A percentile compares a stretch with the other conserved stretches of the same genome.
Conservation (phyloP, 2,113 vertebrate species). For the Eulacestoma nigropectus region DNA sequence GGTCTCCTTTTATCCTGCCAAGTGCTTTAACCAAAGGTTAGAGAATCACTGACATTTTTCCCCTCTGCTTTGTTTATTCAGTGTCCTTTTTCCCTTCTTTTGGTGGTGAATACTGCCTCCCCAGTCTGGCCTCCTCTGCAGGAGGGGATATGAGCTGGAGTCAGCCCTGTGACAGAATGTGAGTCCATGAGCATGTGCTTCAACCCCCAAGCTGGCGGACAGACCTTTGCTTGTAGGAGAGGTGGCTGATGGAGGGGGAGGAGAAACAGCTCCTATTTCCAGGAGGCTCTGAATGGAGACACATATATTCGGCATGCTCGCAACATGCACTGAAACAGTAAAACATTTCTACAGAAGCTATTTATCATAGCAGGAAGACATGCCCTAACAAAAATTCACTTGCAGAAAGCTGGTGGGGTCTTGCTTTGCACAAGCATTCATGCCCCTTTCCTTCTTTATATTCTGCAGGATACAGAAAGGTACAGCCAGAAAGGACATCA, state of each 20-base stretch:
- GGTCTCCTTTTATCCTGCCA: not conserved
- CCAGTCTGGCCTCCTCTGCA: not conserved
- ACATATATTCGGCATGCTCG: not conserved
- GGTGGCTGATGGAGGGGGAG: not conserved
- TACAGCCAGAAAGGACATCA: not conserved
- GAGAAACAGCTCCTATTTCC: not conserved
- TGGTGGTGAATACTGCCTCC: not conserved
- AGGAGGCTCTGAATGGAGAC: not conserved
- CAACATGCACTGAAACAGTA: not conserved
- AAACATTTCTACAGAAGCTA: not conserved
- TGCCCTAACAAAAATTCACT: not conserved
- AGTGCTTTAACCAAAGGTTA: not conserved
- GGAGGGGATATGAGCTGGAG: not conserved
- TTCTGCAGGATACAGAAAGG: not conserved
- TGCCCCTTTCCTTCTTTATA: not conserved
- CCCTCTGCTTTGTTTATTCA: not conserved
- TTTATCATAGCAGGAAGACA: not conserved
- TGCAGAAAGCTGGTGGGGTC: not conserved
- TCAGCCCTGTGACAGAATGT: accelerated
- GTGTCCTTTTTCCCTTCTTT: not conserved
- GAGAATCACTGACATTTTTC: not conserved
- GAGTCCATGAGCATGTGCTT: not conserved
- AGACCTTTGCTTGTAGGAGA: not conserved
- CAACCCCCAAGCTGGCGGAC: not conserved
- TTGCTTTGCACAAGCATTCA: not conserved